Percentiles rank a stretch among this genome's conserved stretches.
Evolutionary conservation across 92 coral and sea anemone species (phyloP).

Genomic region (Heliopora coerulea): DNA sequence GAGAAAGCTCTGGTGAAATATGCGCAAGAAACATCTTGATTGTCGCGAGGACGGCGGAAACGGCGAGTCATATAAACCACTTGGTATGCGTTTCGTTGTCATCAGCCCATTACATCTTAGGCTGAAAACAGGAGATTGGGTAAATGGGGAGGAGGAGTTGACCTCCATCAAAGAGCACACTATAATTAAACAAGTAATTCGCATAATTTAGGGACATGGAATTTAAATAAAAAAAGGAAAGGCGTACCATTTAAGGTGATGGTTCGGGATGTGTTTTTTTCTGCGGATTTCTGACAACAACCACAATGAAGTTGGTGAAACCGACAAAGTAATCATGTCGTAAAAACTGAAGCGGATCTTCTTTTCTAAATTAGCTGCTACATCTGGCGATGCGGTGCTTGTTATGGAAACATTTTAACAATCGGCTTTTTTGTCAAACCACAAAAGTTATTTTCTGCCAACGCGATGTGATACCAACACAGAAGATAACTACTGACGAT

Average conservation of each 20-base stretch:
- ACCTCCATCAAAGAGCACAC: background rate
- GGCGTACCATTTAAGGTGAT: background rate
- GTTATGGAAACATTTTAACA: too few relatives aligned
- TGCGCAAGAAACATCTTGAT: too few relatives aligned
- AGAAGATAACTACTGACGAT: too few relatives aligned
- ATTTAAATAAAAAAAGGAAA: background rate
- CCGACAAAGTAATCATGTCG: too few relatives aligned
- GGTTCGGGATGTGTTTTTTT: background rate
- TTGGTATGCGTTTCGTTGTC: constrained; percentile 30
- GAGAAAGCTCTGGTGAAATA: too few relatives aligned
- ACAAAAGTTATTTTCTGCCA: too few relatives aligned
- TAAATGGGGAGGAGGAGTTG: background rate
- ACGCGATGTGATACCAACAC: too few relatives aligned
- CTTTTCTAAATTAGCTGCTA: too few relatives aligned
- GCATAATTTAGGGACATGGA: background rate
- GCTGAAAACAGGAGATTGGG: background rate
- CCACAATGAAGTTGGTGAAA: too few relatives aligned
- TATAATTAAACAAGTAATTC: background rate
- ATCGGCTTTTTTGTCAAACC: too few relatives aligned
- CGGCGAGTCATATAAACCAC: background rate
- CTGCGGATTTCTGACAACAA: background rate
- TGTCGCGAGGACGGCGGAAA: constrained; percentile 11
- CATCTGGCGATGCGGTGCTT: too few relatives aligned
- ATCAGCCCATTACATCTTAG: constrained; percentile 16
- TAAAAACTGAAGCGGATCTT: too few relatives aligned